Evolutionary conservation across 1,140 invertebrate species (phyloP).

Genomic region (Chrysomallon squamiferum): DNA sequence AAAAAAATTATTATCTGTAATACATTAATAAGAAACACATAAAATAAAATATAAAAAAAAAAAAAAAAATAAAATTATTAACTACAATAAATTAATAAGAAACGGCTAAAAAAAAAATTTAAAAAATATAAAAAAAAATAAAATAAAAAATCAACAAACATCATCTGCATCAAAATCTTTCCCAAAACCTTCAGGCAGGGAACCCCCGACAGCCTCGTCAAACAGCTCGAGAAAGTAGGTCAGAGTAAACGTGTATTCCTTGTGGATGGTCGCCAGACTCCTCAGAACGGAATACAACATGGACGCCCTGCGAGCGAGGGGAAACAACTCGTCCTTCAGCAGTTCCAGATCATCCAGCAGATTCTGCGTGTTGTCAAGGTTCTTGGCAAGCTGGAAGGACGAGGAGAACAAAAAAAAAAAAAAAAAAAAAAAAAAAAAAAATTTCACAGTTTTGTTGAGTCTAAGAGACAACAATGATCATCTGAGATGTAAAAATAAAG

Average conservation of each 20-base stretch:
- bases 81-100: no score
- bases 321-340: constrained; percentile 57
- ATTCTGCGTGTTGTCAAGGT: constrained; percentile 37
- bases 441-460: no score
- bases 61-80: no score
- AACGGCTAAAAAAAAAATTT: no score
- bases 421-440: no score
- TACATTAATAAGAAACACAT: no score
- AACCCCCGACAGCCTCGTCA: constrained; percentile 57
- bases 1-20: no score
- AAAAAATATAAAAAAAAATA: no score
- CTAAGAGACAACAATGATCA: no score
- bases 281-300: constrained; percentile 53
- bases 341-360: constrained; percentile 51
- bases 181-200: constrained; percentile 42
- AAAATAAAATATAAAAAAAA: no score
- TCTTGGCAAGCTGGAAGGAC: constrained; percentile 43
- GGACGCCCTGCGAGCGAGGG: constrained; percentile 54
- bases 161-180: constrained; percentile 29
- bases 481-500: no score
- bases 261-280: constrained; percentile 47
- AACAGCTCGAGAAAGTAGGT: constrained; percentile 54
- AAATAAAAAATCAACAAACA: constrained; percentile 13
- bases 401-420: no score
- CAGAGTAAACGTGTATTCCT: constrained; percentile 58